Conservation (phyloP, 2,113 vertebrate species). For the Anser cygnoides region DNA sequence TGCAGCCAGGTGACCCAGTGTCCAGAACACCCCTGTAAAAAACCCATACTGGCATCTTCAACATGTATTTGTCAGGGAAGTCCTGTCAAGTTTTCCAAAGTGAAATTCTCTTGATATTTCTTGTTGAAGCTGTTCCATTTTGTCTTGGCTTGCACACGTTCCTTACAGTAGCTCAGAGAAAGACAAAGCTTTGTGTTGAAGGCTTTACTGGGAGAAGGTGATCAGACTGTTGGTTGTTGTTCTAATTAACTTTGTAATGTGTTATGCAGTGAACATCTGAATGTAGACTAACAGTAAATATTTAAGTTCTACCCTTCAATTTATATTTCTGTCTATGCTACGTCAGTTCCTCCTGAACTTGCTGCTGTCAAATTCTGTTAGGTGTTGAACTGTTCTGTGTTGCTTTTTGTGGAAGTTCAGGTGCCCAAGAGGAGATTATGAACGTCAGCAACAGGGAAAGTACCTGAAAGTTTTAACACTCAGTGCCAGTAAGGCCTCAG, state of each 20-base stretch:
- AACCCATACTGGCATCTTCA: background rate
- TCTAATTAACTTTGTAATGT: background rate
- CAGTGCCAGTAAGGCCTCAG: background rate
- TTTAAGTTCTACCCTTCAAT: background rate
- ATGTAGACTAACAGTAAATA: background rate
- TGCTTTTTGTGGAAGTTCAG: background rate
- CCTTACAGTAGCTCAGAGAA: background rate
- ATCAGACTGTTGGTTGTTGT: background rate
- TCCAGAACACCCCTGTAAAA: background rate
- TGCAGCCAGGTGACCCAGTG: accelerated
- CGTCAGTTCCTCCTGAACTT: background rate
- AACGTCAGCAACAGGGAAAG: background rate
- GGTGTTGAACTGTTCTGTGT: background rate
- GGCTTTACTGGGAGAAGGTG: background rate
- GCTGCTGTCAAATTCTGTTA: background rate
- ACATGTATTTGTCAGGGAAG: background rate
- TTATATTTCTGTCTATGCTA: background rate
- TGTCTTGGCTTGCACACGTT: background rate
- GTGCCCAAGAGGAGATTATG: background rate
- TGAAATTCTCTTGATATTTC: background rate
- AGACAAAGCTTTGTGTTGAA: background rate
- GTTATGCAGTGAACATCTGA: background rate
- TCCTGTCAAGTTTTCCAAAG: background rate
- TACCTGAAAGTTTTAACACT: background rate
- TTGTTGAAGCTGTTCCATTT: background rate